Evolutionary conservation across 1,140 invertebrate genomes (phyloP).

Genomic region (Drosophila orena): DNA sequence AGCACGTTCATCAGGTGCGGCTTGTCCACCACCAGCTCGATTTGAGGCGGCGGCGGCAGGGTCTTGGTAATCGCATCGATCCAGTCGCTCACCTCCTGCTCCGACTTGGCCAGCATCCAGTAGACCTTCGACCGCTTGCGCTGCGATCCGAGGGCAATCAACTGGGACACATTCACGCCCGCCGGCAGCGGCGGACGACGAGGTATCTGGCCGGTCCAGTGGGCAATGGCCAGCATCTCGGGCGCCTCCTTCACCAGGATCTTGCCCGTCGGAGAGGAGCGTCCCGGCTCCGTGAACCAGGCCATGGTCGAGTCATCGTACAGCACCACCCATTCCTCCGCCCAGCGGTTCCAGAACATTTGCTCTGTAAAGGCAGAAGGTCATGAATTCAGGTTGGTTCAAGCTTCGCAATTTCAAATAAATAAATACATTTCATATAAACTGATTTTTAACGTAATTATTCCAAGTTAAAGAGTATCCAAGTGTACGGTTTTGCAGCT

Average conservation of each 20-base stretch:
- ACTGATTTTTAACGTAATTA: not conserved
- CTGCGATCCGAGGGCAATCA: conserved; percentile 90
- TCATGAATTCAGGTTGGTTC: too few relatives aligned
- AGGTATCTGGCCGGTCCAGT: conserved; percentile 90
- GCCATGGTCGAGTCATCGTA: conserved; percentile 92
- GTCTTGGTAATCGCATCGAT: conserved; percentile 90
- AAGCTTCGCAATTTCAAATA: too few relatives aligned
- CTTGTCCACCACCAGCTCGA: conserved; percentile 87
- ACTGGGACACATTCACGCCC: conserved; percentile 88
- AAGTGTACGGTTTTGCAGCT: not conserved
- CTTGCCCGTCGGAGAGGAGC: conserved; percentile 81
- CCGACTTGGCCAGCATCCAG: conserved; percentile 88
- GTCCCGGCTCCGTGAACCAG: conserved; percentile 88
- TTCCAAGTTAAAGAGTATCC: not conserved
- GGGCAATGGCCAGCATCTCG: conserved; percentile 91
- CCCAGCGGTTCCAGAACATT: conserved; percentile 91
- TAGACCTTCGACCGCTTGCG: conserved; percentile 86
- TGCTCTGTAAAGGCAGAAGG: conserved; percentile 86
- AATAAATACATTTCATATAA: too few relatives aligned
- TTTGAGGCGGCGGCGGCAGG: conserved; percentile 87
- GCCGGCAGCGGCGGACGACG: conserved; percentile 88
- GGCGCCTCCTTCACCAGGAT: conserved; percentile 90
- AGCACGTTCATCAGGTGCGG: conserved; percentile 87
- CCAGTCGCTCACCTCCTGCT: conserved; percentile 90
- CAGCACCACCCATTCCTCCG: conserved; percentile 91